Evolutionary conservation across 2,113 vertebrate genomes (phyloP).

Genomic region (Tapirus terrestris): DNA sequence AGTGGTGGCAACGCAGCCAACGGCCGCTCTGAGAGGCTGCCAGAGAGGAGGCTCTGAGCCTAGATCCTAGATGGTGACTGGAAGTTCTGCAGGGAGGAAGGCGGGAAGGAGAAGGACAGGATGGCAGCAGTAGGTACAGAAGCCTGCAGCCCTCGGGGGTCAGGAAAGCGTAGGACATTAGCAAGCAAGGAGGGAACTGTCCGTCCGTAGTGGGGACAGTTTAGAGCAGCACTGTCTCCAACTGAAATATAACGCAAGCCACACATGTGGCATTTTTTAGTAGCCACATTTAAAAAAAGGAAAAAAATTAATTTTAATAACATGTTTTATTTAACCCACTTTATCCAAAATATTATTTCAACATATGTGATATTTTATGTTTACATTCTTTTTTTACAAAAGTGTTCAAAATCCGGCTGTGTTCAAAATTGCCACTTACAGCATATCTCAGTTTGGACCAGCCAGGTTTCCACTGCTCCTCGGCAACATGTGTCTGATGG

Average conservation of each 20-base stretch:
- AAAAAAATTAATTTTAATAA: neutral
- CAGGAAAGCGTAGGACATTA: neutral
- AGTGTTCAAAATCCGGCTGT: neutral
- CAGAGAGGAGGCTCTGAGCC: rapidly evolving
- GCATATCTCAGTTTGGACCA: rapidly evolving
- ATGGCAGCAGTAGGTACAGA: neutral
- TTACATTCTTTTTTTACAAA: neutral
- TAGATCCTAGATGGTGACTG: too few species aligned
- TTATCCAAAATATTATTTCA: neutral
- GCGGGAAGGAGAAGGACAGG: neutral
- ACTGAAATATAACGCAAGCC: rapidly evolving
- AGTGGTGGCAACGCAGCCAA: rapidly evolving
- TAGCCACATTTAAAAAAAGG: neutral
- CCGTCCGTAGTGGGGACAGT: rapidly evolving
- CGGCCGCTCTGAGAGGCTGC: neutral
- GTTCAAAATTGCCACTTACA: too few species aligned
- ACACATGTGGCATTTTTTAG: neutral
- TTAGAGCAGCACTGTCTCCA: rapidly evolving
- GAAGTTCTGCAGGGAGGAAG: neutral
- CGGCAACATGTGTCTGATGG: neutral
- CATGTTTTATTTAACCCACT: neutral
- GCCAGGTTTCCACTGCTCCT: rapidly evolving
- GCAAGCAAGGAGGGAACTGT: neutral
- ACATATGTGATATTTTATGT: too few species aligned
- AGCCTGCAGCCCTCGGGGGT: rapidly evolving